These are phyloP conservation scores for Sebastes alutus DNA, from an alignment of 2,797 vertebrate genomes.

Conservation along the genomic window DNA sequence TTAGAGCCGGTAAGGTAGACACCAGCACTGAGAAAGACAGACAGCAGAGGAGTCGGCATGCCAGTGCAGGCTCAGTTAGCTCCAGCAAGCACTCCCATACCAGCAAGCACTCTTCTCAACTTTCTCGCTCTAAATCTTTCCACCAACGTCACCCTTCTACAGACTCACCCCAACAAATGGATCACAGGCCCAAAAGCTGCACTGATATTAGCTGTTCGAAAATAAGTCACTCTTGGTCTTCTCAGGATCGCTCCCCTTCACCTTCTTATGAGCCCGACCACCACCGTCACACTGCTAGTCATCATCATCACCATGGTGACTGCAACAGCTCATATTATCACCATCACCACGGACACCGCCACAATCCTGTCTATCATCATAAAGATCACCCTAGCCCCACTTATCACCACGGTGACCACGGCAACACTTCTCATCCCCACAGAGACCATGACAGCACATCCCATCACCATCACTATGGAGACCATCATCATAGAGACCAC, in stretches of 20 bases:
- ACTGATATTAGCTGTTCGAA: slow-evolving; percentile 37
- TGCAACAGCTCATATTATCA: neutral
- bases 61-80: slow-evolving; percentile 65
- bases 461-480: slow-evolving; percentile 15
- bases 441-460: neutral
- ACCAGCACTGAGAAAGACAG: slow-evolving; percentile 38
- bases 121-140: slow-evolving; percentile 53
- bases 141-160: slow-evolving; percentile 24
- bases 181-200: slow-evolving; percentile 40
- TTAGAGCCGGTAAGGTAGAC: slow-evolving; percentile 45
- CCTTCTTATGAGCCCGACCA: slow-evolving; percentile 41
- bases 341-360: slow-evolving; percentile 3
- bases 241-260: slow-evolving; percentile 25
- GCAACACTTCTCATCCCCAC: neutral
- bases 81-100: slow-evolving; percentile 62
- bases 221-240: slow-evolving; percentile 39
- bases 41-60: slow-evolving; percentile 37
- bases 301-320: slow-evolving; percentile 17
- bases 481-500: slow-evolving; percentile 13
- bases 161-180: slow-evolving; percentile 8
- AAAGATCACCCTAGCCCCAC: neutral
- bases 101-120: slow-evolving; percentile 43
- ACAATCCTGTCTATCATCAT: slow-evolving; percentile 14
- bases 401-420: neutral
- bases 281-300: slow-evolving; percentile 9